Percentiles rank a stretch among this genome's conserved stretches.
phyloP scores from a whole-genome alignment of 2,797 vertebrate genomes.

The Melanogrammus aeglefinus region DNA sequence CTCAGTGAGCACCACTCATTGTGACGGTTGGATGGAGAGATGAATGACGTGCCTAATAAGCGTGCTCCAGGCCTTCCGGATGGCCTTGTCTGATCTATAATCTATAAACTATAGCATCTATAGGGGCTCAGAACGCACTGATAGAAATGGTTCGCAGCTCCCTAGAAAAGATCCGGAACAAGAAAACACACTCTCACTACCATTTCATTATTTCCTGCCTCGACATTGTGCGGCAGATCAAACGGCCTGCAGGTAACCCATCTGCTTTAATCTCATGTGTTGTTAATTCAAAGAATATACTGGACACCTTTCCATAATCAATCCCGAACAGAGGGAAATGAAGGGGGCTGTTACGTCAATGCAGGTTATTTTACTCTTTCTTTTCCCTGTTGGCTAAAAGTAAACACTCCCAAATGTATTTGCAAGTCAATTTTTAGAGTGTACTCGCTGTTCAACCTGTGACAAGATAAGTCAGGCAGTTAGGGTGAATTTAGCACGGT shows the following conservation, averaged over 20 bases:
- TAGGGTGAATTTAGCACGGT: background rate
- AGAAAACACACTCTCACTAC: background rate
- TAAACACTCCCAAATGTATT: slow-evolving; percentile 26
- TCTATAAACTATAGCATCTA: background rate
- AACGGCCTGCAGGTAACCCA: slow-evolving; percentile 40
- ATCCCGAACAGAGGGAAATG: background rate
- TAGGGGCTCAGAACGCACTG: background rate
- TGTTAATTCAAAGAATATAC: slow-evolving; percentile 25
- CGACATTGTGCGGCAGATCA: slow-evolving; percentile 45
- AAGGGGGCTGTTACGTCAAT: background rate
- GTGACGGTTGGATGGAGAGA: background rate
- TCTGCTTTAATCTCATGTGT: slow-evolving; percentile 35
- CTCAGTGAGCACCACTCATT: too few species aligned
- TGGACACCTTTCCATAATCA: background rate
- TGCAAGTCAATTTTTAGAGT: slow-evolving; percentile 19
- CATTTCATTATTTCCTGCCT: background rate
- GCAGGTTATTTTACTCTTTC: background rate
- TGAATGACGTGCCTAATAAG: background rate
- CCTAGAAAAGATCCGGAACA: background rate
- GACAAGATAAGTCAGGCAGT: slow-evolving; percentile 14
- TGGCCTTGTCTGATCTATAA: background rate
- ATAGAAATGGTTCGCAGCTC: background rate
- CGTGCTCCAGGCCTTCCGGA: background rate
- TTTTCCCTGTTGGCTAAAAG: slow-evolving; percentile 24
- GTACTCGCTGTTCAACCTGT: slow-evolving; percentile 19